Evolutionary conservation across 2,113 vertebrate species (phyloP), one percentile per base, ranked within the genome.

Genomic region (Anser cygnoides): DNA sequence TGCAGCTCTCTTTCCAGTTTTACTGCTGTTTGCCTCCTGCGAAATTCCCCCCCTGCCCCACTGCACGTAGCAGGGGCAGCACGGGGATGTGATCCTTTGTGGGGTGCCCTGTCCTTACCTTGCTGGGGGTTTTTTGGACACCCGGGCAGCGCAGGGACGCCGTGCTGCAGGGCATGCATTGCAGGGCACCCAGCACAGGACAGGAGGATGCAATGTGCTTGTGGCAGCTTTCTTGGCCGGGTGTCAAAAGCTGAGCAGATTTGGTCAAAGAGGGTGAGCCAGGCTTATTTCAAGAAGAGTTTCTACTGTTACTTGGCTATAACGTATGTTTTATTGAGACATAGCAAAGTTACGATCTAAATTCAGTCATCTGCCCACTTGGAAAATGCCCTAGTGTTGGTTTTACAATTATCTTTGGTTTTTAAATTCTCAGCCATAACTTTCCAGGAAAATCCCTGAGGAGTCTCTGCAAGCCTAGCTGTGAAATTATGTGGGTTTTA

Each of bases 141-240:
- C 7, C 44, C 59, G 35, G n/a, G 29, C 23, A 28, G 70, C 0
- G 0, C 16, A 29, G 33, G 65, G 41, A 18, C 0, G 2, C 35
- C 0, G 23, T 28, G 41, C 46, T 62, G 66, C 74, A 35, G 29
- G 35, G 39, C 1, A 1, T 0, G 0, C 4, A 3, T 28, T 0
- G 5, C 37, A 73, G 65, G 65, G 39, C 16, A n/a, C 31, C n/a
- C 17, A 10, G 67, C 28, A 12, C 71, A 35, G 13, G 4, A 78
- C 29, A 10, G 49, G 14, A 57, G 31, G 39, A 35, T 85, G 67
- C 0, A 1, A 39, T 39, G 29, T 52, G 62, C 13, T 76, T 1
- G 1, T 13, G 59, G 17, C 44, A 35, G 28, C 84, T 61, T n/a
- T 46, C 6, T 7, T 87, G 81, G 7, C 46, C 43, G 54, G 26